These are phyloP conservation scores for Xestia xanthographa DNA, from an alignment of 2,888 invertebrate species.

Conservation along the genomic window DNA sequence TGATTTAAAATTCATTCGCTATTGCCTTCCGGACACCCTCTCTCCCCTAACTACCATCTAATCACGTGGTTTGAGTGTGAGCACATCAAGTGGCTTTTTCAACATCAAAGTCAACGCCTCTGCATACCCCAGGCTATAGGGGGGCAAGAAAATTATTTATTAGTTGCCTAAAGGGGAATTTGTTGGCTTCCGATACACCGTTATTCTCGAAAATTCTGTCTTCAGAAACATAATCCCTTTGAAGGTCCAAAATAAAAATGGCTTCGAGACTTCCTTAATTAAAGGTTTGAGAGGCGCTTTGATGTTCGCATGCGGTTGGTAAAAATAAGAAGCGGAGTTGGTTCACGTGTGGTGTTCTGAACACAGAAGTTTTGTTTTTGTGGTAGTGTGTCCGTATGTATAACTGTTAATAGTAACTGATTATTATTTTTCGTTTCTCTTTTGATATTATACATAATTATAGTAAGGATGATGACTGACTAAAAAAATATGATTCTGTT, in stretches of 20 bases:
- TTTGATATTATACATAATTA: too few relatives aligned
- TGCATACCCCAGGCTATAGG: constrained; percentile 62
- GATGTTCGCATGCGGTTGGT: constrained; percentile 55
- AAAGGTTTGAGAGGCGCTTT: constrained; percentile 65
- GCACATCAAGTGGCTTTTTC: constrained; percentile 84
- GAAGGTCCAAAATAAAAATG: constrained; percentile 68
- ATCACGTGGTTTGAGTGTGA: constrained; percentile 82
- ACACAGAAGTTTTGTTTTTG: constrained; percentile 14
- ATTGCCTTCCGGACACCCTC: constrained; percentile 58
- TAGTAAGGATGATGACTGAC: too few relatives aligned
- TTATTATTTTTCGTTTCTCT: background rate
- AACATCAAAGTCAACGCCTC: constrained; percentile 83
- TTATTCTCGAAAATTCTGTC: constrained; percentile 56
- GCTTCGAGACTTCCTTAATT: constrained; percentile 73
- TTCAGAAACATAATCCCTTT: constrained; percentile 69
- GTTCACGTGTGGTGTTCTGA: constrained; percentile 18
- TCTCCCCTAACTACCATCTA: constrained; percentile 80
- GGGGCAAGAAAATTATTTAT: constrained; percentile 82
- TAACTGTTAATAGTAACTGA: background rate
- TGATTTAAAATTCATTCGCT: constrained; percentile 78
- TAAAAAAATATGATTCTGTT: too few relatives aligned
- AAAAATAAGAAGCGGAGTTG: constrained; percentile 42
- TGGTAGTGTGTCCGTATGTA: background rate
- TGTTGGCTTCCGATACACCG: constrained; percentile 68
- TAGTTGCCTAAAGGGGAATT: constrained; percentile 78